Percentiles rank a stretch among this genome's conserved stretches.
Evolutionary conservation across 2,888 invertebrate genomes (phyloP).

Genomic region (Thecocarcelia acutangulata): DNA sequence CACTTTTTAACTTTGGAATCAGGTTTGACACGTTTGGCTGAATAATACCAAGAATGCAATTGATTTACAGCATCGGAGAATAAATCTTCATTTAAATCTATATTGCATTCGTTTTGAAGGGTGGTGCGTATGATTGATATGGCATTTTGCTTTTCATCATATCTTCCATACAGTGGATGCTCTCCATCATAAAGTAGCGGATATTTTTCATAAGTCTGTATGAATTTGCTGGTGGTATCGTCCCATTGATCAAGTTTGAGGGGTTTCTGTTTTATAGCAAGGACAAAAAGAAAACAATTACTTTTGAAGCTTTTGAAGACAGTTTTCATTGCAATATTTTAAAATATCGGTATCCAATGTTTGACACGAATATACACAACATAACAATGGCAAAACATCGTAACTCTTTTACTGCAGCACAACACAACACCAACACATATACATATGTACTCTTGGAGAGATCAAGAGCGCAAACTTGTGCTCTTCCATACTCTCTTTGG

Average conservation of each 20-base stretch:
- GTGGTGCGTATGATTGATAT: slow-evolving; percentile 72
- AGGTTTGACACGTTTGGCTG: slow-evolving; percentile 53
- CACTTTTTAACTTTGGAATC: slow-evolving; percentile 59
- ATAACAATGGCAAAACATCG: no score
- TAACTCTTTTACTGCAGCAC: no score
- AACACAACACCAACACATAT: no score
- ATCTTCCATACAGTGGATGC: slow-evolving; percentile 72
- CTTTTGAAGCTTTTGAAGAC: not conserved
- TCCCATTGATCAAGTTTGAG: slow-evolving; percentile 41
- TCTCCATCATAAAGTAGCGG: slow-evolving; percentile 73
- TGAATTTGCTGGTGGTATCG: slow-evolving; percentile 72
- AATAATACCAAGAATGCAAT: slow-evolving; percentile 75
- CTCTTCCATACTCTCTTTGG: no score
- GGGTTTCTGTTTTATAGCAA: slow-evolving; percentile 45
- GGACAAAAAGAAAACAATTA: slow-evolving; percentile 33
- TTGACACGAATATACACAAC: not conserved
- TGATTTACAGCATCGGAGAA: slow-evolving; percentile 73
- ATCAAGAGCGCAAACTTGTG: no score
- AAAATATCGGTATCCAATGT: no score
- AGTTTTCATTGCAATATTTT: no score
- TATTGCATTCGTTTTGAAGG: slow-evolving; percentile 59
- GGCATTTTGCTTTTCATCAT: slow-evolving; percentile 71
- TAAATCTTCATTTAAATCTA: slow-evolving; percentile 72
- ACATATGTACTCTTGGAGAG: slow-evolving; percentile 1
- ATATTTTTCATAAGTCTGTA: slow-evolving; percentile 73